Conservation (phyloP, 2,888 invertebrate species). For the Omphaloscelis lunosa region DNA sequence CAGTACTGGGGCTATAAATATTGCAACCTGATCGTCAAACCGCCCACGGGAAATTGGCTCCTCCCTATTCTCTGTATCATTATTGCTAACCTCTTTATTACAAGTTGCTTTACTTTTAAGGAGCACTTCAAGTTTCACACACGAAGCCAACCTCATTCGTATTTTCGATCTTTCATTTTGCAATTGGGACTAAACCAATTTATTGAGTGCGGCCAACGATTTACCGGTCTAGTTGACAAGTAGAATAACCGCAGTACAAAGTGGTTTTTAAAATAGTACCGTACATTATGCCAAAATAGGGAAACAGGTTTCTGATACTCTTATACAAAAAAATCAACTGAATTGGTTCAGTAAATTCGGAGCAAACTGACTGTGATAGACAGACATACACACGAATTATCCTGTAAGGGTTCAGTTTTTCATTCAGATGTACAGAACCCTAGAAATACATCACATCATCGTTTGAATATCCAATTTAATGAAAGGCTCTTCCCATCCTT, state of each 20-base stretch:
- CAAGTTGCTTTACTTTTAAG: constrained; percentile 32
- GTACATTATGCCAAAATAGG: constrained; percentile 1
- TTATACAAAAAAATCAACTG: neutral
- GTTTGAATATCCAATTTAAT: constrained; percentile 45
- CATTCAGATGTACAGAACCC: too few relatives aligned
- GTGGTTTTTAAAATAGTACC: constrained; percentile 10
- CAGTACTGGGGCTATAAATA: constrained; percentile 75
- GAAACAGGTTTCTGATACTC: constrained; percentile 6
- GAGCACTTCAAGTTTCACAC: constrained; percentile 27
- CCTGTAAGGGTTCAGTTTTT: too few relatives aligned
- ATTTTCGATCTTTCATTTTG: constrained; percentile 40
- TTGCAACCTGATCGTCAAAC: constrained; percentile 75
- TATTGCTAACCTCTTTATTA: constrained; percentile 66
- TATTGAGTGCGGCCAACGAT: constrained; percentile 26
- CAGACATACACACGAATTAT: too few relatives aligned
- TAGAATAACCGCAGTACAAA: constrained; percentile 14
- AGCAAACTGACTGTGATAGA: too few relatives aligned
- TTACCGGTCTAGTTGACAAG: constrained; percentile 53
- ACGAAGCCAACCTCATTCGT: constrained; percentile 24
- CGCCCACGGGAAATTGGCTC: constrained; percentile 78
- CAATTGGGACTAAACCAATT: constrained; percentile 38
- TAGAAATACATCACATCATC: constrained; percentile 19
- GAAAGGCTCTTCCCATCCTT: constrained; percentile 40
- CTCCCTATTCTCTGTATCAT: constrained; percentile 68
- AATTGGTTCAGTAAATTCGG: too few relatives aligned